Evolutionary conservation across 2,888 invertebrate species (phyloP).

Genomic region (Caenorhabditis plicata): DNA sequence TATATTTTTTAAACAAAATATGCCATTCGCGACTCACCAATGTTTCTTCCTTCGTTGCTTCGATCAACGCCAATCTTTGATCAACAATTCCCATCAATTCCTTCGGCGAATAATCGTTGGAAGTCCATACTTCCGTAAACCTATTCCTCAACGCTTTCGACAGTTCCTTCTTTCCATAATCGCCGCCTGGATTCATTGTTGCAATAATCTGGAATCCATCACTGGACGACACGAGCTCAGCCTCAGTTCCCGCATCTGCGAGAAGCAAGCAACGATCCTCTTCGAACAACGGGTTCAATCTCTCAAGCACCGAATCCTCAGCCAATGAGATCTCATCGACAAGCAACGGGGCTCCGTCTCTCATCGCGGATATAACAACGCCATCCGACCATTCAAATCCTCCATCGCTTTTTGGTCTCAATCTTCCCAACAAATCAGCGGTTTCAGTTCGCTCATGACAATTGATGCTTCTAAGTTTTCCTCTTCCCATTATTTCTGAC

Average conservation of each 20-base stretch:
- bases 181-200: slow-evolving; percentile 99
- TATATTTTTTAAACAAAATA: too few relatives aligned
- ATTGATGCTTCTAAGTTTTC: slow-evolving; percentile 78
- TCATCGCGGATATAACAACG: slow-evolving; percentile 87
- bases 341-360: slow-evolving; percentile 82
- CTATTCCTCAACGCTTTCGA: slow-evolving; percentile 95
- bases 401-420: slow-evolving; percentile 77
- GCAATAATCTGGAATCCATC: slow-evolving; percentile 85
- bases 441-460: slow-evolving; percentile 99
- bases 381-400: slow-evolving; percentile 93
- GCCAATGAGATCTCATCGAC: slow-evolving; percentile 98
- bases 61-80: slow-evolving; percentile 60
- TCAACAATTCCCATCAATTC: slow-evolving; percentile 81
- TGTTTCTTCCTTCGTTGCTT: slow-evolving; percentile 25
- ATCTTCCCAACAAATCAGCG: slow-evolving; percentile 91
- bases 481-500: slow-evolving; percentile 71
- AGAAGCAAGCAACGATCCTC: slow-evolving; percentile 83
- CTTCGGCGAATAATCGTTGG: slow-evolving; percentile 74
- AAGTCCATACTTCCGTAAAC: slow-evolving; percentile 97
- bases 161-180: slow-evolving; percentile 97
- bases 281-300: slow-evolving; percentile 90
- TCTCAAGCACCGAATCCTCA: slow-evolving; percentile 80
- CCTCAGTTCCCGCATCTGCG: slow-evolving; percentile 79
- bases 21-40: too few relatives aligned
- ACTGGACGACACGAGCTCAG: slow-evolving; percentile 71